phyloP scores from a whole-genome alignment of 2,888 invertebrate genomes.

The Xestia c-nigrum region DNA sequence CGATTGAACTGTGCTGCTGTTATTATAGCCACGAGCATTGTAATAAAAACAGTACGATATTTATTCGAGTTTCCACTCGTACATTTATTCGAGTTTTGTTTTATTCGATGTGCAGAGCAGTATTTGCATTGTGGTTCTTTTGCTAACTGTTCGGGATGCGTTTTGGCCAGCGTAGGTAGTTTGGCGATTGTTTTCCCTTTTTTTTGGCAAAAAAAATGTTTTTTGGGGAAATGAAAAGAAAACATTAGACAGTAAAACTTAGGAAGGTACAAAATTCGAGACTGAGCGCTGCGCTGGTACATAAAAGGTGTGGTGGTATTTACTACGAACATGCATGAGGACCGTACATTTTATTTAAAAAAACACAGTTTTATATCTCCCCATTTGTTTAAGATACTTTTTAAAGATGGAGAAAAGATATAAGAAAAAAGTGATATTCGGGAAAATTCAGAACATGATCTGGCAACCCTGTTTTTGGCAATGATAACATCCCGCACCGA shows the following conservation, averaged over 20 bases:
- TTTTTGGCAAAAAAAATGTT: background rate
- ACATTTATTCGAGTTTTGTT: conserved; percentile 34
- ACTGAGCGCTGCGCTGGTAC: background rate
- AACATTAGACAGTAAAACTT: background rate
- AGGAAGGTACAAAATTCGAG: background rate
- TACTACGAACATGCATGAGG: background rate
- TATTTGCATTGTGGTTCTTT: conserved; percentile 44
- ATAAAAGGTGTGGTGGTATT: background rate
- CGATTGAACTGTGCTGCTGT: background rate
- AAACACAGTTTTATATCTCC: background rate
- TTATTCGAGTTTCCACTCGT: background rate
- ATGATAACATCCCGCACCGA: conserved; percentile 31
- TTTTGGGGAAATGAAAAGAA: background rate
- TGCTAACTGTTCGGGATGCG: conserved; percentile 48
- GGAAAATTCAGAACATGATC: background rate
- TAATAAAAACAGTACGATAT: conserved; percentile 1
- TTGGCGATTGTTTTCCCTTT: background rate
- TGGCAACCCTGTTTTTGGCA: conserved; percentile 20
- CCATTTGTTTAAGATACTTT: background rate
- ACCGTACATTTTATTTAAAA: background rate
- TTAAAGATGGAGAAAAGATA: background rate
- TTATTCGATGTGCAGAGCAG: conserved; percentile 28
- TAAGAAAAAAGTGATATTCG: background rate
- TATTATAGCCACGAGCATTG: background rate
- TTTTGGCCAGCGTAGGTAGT: conserved; percentile 28